Percentiles rank a stretch among this genome's conserved stretches.
These are phyloP conservation scores for Arge pagana DNA, from an alignment of 2,888 invertebrate species.

Conservation along the genomic window DNA sequence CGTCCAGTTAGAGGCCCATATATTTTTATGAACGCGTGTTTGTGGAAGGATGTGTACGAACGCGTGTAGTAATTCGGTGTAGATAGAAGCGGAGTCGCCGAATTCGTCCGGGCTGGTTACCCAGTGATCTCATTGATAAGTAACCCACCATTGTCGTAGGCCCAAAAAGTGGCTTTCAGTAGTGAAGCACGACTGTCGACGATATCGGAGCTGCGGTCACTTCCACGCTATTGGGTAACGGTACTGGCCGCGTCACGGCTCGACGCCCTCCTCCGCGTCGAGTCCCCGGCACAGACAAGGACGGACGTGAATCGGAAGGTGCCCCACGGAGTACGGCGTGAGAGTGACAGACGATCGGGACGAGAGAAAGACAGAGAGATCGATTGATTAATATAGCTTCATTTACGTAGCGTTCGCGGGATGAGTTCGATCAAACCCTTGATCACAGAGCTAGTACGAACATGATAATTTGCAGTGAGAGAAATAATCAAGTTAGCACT, in stretches of 20 bases:
- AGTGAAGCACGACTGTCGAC: constrained; percentile 12
- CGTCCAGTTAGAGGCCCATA: too few species aligned
- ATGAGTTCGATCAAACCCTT: too few species aligned
- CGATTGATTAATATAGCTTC: constrained; percentile 46
- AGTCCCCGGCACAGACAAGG: constrained; percentile 34
- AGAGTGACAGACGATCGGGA: constrained; percentile 3
- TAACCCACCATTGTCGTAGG: constrained; percentile 52
- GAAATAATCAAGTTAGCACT: too few species aligned
- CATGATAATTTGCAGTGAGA: too few species aligned
- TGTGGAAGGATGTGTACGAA: not conserved
- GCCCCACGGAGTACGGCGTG: too few species aligned
- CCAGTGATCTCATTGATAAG: constrained; percentile 56
- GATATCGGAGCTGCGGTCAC: constrained; percentile 26
- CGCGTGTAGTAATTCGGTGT: too few species aligned
- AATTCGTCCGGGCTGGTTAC: constrained; percentile 42
- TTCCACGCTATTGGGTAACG: constrained; percentile 53
- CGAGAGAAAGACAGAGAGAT: constrained; percentile 32
- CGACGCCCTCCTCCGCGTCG: constrained; percentile 31
- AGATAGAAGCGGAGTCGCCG: constrained; percentile 28
- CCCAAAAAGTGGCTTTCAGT: constrained; percentile 34
- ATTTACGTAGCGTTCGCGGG: too few species aligned
- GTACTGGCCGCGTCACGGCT: constrained; percentile 51
- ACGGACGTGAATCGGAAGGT: constrained; percentile 39
- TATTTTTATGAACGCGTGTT: too few species aligned
- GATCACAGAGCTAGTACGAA: too few species aligned